Evolutionary conservation across 2,888 invertebrate genomes (phyloP).

Genomic region (Apamea crenata): DNA sequence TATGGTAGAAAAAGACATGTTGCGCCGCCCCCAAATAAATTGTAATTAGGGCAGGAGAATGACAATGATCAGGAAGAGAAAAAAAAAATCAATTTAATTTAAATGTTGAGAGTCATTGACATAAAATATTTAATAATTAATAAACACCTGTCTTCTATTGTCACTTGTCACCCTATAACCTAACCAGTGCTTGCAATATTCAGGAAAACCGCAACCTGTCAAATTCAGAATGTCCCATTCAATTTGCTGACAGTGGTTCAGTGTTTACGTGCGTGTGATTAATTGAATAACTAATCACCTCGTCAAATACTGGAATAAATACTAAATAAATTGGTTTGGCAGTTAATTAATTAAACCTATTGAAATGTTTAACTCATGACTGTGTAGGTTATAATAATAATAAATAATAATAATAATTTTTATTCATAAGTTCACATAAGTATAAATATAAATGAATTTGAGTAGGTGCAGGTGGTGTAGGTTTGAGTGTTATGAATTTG

Average conservation of each 20-base stretch:
- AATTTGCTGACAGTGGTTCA: conserved; percentile 12
- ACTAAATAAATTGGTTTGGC: background rate
- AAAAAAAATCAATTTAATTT: too few relatives aligned
- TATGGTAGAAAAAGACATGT: background rate
- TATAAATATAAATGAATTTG: too few relatives aligned
- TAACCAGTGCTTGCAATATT: conserved; percentile 5
- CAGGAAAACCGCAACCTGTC: conserved; percentile 43
- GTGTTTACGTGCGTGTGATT: conserved; percentile 5
- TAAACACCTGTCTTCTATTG: background rate
- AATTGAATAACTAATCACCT: conserved; percentile 32
- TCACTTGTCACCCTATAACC: background rate
- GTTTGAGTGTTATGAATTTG: too few relatives aligned
- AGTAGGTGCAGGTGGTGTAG: too few relatives aligned
- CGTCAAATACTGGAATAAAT: conserved; percentile 5
- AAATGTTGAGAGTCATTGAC: too few relatives aligned
- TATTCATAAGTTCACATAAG: too few relatives aligned
- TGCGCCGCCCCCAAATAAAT: background rate
- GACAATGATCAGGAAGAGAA: background rate
- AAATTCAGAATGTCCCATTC: conserved; percentile 13
- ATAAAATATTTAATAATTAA: background rate
- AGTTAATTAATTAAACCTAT: conserved; percentile 18
- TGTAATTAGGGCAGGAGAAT: background rate
- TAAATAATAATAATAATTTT: too few relatives aligned
- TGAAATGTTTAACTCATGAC: background rate
- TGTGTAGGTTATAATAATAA: conserved; percentile 14